phyloP scores from a whole-genome alignment of 2,113 vertebrate species.

The Tringa solitaria region DNA sequence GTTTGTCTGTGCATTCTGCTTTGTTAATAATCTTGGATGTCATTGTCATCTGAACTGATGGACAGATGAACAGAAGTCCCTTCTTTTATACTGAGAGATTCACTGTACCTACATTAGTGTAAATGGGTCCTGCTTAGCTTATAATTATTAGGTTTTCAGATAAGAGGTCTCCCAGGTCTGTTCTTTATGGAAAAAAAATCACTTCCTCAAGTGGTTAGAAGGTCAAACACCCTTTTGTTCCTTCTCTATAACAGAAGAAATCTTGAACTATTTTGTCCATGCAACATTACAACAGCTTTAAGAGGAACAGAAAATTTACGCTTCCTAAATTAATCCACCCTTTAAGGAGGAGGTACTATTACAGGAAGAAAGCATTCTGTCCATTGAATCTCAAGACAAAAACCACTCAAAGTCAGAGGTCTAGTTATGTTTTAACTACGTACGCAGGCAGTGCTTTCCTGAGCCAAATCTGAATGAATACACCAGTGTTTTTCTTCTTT shows the following conservation, averaged over 20 bases:
- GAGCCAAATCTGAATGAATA: background rate
- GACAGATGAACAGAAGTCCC: background rate
- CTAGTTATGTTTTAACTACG: background rate
- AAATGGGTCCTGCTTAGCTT: background rate
- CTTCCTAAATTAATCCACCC: background rate
- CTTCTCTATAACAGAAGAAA: background rate
- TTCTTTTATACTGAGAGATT: background rate
- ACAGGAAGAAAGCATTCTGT: background rate
- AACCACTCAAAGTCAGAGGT: background rate
- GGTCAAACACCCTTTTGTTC: background rate
- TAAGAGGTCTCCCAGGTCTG: fast-evolving
- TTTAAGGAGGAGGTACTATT: background rate
- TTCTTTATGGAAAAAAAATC: background rate
- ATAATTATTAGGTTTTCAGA: background rate
- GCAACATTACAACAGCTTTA: background rate
- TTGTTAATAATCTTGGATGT: background rate
- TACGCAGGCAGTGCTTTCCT: background rate
- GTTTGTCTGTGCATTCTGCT: background rate
- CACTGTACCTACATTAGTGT: background rate
- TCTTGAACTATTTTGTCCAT: background rate
- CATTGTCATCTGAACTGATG: background rate
- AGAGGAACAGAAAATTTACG: background rate
- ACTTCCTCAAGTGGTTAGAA: background rate
- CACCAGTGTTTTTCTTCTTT: background rate
- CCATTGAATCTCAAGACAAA: background rate